These are phyloP conservation scores for Chaetoderma sp. DNA, from an alignment of 2,888 invertebrate species.

Conservation along the genomic window DNA sequence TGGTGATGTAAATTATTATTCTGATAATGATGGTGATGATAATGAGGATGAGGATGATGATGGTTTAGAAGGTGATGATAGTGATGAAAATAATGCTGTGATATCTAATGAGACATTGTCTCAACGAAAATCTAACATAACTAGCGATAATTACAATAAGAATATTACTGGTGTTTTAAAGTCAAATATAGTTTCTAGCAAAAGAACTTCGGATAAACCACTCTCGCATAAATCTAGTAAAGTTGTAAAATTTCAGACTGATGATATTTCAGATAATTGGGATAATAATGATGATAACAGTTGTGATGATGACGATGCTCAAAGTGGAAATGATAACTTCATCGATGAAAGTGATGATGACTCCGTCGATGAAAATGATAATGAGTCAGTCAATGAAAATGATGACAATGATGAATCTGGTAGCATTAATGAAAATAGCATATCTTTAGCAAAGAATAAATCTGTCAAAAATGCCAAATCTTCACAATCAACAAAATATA, in stretches of 20 bases:
- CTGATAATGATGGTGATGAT: constrained; percentile 57
- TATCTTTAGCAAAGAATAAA: background rate
- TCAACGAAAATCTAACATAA: background rate
- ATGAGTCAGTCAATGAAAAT: constrained; percentile 8
- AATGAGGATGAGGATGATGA: constrained; percentile 37
- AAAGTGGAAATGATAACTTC: constrained; percentile 15
- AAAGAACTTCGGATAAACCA: no score
- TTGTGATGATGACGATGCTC: constrained; percentile 13
- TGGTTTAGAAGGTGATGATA: constrained; percentile 32
- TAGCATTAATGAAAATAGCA: background rate
- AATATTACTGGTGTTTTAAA: no score
- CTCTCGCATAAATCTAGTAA: background rate
- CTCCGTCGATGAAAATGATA: constrained; percentile 6
- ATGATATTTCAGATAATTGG: background rate
- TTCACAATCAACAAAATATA: constrained; percentile 16
- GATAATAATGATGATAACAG: constrained; percentile 21
- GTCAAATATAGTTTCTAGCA: no score
- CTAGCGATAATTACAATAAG: no score
- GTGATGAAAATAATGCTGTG: background rate
- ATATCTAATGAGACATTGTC: background rate
- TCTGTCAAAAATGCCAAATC: no score
- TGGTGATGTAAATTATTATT: constrained; percentile 15
- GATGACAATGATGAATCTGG: constrained; percentile 8
- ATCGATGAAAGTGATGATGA: constrained; percentile 13
- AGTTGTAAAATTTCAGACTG: no score